phyloP scores from a whole-genome alignment of 2,113 vertebrate species.

The Odobenus rosmarus region DNA sequence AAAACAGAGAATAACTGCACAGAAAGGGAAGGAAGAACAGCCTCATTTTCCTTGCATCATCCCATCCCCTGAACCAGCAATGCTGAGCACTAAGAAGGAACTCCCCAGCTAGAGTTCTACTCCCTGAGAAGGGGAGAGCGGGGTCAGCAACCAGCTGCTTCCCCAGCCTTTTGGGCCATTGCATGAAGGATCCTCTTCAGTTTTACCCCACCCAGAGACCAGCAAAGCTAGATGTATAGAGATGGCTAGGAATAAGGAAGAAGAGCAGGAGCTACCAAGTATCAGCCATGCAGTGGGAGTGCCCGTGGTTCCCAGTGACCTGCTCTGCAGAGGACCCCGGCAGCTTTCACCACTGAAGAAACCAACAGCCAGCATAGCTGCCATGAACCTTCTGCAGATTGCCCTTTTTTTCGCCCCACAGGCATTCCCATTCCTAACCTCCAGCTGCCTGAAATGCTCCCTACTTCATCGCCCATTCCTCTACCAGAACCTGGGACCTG shows the following conservation, averaged over 20 bases:
- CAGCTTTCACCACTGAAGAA: neutral
- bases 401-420: neutral
- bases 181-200: too few relatives aligned
- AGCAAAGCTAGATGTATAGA: too few relatives aligned
- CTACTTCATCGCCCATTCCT: neutral
- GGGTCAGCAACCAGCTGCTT: too few relatives aligned
- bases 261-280: too few relatives aligned
- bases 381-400: too few relatives aligned
- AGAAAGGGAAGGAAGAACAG: neutral
- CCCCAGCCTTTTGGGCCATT: too few relatives aligned
- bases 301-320: neutral
- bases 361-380: neutral
- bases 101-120: too few relatives aligned
- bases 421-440: neutral
- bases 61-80: neutral
- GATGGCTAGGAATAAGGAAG: too few relatives aligned
- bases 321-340: neutral
- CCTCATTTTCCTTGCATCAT: neutral
- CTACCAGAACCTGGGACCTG: neutral
- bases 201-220: too few relatives aligned
- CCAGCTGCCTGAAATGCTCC: neutral
- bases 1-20: neutral
- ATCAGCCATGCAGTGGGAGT: too few relatives aligned
- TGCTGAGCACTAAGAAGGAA: too few relatives aligned
- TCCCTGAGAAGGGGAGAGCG: too few relatives aligned